Evolutionary conservation across 2,888 invertebrate genomes (phyloP), one percentile per base, ranked within the genome.

Genomic region (Sericinus montela): DNA sequence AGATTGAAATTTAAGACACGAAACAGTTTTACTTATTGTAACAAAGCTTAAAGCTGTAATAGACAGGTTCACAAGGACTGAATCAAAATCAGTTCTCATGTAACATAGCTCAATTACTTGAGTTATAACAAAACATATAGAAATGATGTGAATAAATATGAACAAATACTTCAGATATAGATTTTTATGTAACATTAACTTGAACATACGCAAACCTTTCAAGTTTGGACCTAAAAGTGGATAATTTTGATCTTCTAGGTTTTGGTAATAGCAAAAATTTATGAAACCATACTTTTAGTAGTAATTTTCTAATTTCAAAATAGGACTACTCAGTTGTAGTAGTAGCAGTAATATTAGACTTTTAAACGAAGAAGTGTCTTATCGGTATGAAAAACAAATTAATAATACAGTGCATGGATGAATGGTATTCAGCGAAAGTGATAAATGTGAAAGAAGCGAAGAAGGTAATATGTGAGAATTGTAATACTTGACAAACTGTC

Each of bases 181-280:
- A 45, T 55, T 54, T 8, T 64, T 66, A 16, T 57, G 61, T 57
- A 69, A 67, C 74, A 71, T 74, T 40, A 80, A 58, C 14, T 80
- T 79, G 43, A 74, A 74, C 6, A 69, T 58, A 55, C 70, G 67
- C 30, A 83, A 67, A 9, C 64, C 72, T 56, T 65, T 75, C 43
- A 82, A 60, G 43, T 70, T 75, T 7, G 82, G 81, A 1, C 80
- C 82, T 47, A 82, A 55, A 52, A 80, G 65, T 47, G 81, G 82
- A 55, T 77, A 55, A 25, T 68, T 55, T 15, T 70, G 62, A 51
- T 80, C 66, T 49, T 81, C 80, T 8, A 78, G 57, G 3, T 52
- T 58, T 71, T 58, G 1, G 63, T 49, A 38, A 60, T 60, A 13
- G 49, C 54, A 52, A 67, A 56, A 56, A 63, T 69, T 51, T 65